A percentile compares a stretch with the other conserved stretches of the same genome.
Conservation (phyloP, 2,888 invertebrate species). For the Sicus ferrugineus region DNA sequence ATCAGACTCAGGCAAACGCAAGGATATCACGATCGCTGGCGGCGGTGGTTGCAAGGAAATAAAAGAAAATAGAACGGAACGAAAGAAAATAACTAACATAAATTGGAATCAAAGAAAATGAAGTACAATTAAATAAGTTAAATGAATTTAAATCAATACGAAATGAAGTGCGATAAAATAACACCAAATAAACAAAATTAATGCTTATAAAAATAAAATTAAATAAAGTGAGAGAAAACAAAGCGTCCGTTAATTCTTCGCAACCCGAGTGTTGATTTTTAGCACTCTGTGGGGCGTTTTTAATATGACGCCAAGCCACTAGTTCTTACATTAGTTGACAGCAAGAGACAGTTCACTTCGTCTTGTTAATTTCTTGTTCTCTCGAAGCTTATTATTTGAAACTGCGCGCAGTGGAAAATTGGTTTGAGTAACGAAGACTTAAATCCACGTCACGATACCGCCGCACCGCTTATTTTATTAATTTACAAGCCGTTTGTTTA, state of each 20-base stretch:
- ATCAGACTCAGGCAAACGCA: neutral
- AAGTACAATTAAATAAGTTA: neutral
- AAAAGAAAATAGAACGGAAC: neutral
- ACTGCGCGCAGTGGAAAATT: too few species aligned
- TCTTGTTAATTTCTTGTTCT: neutral
- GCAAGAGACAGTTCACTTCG: neutral
- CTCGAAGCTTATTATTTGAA: too few species aligned
- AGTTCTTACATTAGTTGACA: too few species aligned
- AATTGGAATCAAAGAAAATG: neutral
- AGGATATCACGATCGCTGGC: neutral
- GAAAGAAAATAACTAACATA: neutral
- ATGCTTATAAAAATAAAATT: too few species aligned
- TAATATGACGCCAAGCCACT: conserved; percentile 8
- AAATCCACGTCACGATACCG: too few species aligned
- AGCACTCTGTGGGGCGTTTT: neutral
- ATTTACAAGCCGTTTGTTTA: too few species aligned
- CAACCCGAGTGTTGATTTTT: neutral
- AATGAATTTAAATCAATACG: too few species aligned
- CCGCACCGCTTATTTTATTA: too few species aligned
- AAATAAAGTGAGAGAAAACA: too few species aligned
- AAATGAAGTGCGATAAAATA: neutral
- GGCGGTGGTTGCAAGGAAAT: neutral
- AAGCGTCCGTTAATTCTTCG: too few species aligned
- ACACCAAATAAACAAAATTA: neutral
- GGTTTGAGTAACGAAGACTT: too few species aligned